Base-by-base conservation (phyloP, 2,113 vertebrate species). In the Hiodon alosoides region DNA sequence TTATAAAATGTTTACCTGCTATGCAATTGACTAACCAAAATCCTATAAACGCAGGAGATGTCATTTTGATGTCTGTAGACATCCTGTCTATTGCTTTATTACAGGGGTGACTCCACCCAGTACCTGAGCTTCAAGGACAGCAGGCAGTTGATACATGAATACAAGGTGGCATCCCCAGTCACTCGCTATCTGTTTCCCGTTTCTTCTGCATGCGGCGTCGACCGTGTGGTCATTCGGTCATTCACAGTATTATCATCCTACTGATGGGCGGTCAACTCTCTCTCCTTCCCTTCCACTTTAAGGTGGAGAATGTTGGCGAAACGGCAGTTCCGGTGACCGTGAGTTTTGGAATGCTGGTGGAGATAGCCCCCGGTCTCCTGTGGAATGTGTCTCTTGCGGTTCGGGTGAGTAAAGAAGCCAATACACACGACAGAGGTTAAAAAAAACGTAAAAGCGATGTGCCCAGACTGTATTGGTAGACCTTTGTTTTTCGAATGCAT, bases 291-390 rank as follows among this genome's bases (percentile, higher is more conserved):
- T 57, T 6, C 4, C 59, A 16, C 57, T 53, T 7, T 53, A 11
- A 84, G 83, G 66, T 84, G 69, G 53, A 71, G 70, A 82, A 82
- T 72, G 11, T 47, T 48, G 80, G 82, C 6, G n/a, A 75, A 4
- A 9, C 53, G 5, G 66, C 69, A 5, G 67, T 76, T 7, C 72
- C 79, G 13, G 69, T 82, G 16, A 75, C 55, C 50, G 67, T 78
- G 14, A 6, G 10, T 11, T 84, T 84, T 75, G 47, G 82, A 54
- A 16, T 84, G 60, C 83, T 79, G 3, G 71, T 78, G 47, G 57
- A 81, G 58, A 64, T 76, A 71, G 13, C 17, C 2, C 78, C 69
- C 69, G 79, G 74, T 8, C 71, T 80, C 16, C 53, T 11, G 52
- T 81, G 77, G 81, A 74, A 74, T 54, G 73, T 81, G 53, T 69